These are phyloP conservation scores for Machaerirhynchus nigripectus DNA, from an alignment of 2,113 vertebrate genomes.

Conservation along the genomic window DNA sequence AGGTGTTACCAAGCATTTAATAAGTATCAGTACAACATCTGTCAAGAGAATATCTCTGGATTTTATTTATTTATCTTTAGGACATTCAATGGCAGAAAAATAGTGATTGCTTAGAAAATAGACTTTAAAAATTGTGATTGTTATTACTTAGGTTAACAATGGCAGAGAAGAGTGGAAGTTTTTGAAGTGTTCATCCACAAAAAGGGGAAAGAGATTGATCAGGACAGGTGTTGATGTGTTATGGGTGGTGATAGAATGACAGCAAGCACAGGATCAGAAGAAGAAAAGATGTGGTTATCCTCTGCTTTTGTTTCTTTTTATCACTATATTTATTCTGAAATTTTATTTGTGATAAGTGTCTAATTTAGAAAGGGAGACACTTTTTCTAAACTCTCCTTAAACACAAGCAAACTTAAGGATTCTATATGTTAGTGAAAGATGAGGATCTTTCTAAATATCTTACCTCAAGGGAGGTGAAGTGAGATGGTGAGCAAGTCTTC, in stretches of 20 bases:
- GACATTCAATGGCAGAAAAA: not conserved
- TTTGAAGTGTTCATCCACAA: not conserved
- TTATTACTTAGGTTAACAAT: not conserved
- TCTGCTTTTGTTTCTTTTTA: not conserved
- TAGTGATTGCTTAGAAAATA: not conserved
- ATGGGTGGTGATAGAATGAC: not conserved
- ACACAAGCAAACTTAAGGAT: not conserved
- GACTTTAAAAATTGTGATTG: not conserved
- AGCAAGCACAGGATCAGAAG: not conserved
- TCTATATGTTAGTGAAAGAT: not conserved
- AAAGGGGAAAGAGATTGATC: not conserved
- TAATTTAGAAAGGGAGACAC: not conserved
- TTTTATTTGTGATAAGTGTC: not conserved
- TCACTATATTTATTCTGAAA: not conserved
- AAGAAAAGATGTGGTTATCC: not conserved
- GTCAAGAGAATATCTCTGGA: not conserved
- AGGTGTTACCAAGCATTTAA: not conserved
- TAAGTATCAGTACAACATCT: not conserved
- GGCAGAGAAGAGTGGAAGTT: not conserved
- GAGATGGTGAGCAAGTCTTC: not conserved
- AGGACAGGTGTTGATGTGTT: not conserved
- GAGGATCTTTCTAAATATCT: not conserved
- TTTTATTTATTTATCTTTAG: not conserved
- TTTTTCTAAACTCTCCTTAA: not conserved
- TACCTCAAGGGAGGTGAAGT: not conserved